Percentiles rank a stretch among this genome's conserved stretches.
These are phyloP conservation scores for Neotoxoptera formosana DNA, from an alignment of 1,140 invertebrate species.

Conservation along the genomic window DNA sequence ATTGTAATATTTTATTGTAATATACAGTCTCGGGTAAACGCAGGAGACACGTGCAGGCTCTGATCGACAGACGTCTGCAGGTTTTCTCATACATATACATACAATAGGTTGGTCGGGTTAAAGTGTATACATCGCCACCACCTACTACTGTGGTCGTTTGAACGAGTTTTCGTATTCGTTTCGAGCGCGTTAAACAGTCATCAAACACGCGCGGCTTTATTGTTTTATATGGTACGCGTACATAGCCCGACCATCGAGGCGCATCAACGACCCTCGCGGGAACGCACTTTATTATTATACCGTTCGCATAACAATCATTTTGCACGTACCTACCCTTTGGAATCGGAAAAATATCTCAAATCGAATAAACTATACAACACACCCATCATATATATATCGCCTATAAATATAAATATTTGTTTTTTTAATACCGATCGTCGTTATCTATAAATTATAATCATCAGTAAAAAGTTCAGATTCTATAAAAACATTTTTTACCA, in stretches of 20 bases:
- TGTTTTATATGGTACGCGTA: neutral
- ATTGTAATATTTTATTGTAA: neutral
- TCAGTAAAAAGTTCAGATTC: neutral
- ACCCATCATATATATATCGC: neutral
- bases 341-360: constrained; percentile 6
- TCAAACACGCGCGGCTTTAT: neutral
- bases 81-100: neutral
- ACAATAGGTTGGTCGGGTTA: neutral
- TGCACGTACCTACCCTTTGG: neutral
- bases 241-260: neutral
- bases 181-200: neutral
- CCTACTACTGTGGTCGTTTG: neutral
- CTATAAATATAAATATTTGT: neutral
- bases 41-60: neutral
- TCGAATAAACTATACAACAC: neutral
- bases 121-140: neutral
- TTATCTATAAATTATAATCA: neutral
- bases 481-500: neutral
- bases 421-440: neutral
- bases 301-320: neutral
- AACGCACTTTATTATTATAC: neutral
- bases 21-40: neutral
- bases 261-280: neutral
- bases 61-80: neutral
- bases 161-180: constrained; percentile 4